phyloP scores from a whole-genome alignment of 2,888 invertebrate species.

The Lysandra coridon region DNA sequence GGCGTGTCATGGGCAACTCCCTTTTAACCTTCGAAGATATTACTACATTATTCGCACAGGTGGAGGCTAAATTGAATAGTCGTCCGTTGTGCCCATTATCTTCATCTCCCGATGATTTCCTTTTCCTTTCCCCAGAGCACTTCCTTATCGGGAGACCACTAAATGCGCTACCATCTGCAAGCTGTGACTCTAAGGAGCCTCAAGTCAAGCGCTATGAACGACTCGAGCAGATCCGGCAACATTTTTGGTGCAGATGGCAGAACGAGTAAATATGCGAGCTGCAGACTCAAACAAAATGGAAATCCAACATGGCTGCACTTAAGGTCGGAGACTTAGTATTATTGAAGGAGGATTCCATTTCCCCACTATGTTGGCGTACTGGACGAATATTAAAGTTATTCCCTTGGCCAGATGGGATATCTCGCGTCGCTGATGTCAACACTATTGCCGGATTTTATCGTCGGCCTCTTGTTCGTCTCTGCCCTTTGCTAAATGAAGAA shows the following conservation, averaged over 20 bases:
- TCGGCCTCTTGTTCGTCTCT: conserved; percentile 33
- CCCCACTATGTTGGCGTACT: conserved; percentile 29
- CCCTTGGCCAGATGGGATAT: too few species aligned
- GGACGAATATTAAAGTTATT: too few species aligned
- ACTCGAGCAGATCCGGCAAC: conserved; percentile 34
- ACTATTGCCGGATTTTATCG: conserved; percentile 31
- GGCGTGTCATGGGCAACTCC: conserved; percentile 35
- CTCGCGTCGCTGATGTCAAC: conserved; percentile 34
- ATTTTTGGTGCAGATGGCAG: conserved; percentile 37
- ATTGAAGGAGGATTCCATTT: conserved; percentile 29
- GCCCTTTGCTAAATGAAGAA: conserved; percentile 25
- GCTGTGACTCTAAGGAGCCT: neutral
- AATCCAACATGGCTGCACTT: neutral
- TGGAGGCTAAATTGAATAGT: conserved; percentile 37
- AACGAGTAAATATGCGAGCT: conserved; percentile 27
- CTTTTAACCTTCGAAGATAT: conserved; percentile 39
- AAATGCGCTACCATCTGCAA: conserved; percentile 32
- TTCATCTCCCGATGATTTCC: conserved; percentile 35
- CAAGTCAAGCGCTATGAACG: conserved; percentile 27
- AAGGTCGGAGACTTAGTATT: conserved; percentile 31
- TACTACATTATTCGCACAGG: conserved; percentile 36
- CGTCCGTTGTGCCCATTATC: conserved; percentile 36
- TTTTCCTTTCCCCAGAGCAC: conserved; percentile 36
- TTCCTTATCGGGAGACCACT: conserved; percentile 38
- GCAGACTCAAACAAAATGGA: conserved; percentile 27